Conservation (phyloP, 2,888 invertebrate species). For the Chloroclystis v-ata region DNA sequence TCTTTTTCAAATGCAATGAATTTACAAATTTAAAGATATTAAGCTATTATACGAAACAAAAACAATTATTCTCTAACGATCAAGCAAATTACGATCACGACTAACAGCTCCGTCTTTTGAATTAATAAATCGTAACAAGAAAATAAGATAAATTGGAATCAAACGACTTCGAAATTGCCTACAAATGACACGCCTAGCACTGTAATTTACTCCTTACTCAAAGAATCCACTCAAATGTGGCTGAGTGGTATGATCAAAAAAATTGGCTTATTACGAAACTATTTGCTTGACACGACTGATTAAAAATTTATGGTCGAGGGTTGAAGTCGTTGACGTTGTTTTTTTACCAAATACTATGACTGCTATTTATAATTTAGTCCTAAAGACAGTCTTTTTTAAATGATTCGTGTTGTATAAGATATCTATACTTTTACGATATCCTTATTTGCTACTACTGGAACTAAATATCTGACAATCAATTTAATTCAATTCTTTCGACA, state of each 20-base stretch:
- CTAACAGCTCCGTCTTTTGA: conserved; percentile 30
- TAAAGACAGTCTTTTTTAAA: no score
- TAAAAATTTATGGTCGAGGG: conserved; percentile 67
- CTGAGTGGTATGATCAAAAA: conserved; percentile 56
- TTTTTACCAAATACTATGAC: no score
- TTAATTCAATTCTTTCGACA: no score
- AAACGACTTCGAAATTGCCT: conserved; percentile 64
- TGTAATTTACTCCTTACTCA: conserved; percentile 63
- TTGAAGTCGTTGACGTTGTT: conserved; percentile 57
- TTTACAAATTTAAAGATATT: no score
- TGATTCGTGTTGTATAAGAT: no score
- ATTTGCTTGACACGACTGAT: conserved; percentile 70
- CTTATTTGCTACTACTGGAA: no score
- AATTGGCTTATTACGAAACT: conserved; percentile 75
- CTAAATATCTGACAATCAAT: no score
- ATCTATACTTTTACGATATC: no score
- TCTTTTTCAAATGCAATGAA: no score
- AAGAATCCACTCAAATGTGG: conserved; percentile 50
- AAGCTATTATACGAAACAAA: conserved; percentile 29
- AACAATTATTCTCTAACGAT: conserved; percentile 27
- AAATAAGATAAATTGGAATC: conserved; percentile 66
- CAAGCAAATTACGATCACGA: conserved; percentile 31
- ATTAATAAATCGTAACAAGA: conserved; percentile 48
- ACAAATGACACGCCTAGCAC: conserved; percentile 61
- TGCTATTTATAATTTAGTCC: no score